A percentile compares a stretch with the other conserved stretches of the same genome.
Evolutionary conservation across 2,113 vertebrate species (phyloP).

Genomic region (Protobothrops mucrosquamatus): DNA sequence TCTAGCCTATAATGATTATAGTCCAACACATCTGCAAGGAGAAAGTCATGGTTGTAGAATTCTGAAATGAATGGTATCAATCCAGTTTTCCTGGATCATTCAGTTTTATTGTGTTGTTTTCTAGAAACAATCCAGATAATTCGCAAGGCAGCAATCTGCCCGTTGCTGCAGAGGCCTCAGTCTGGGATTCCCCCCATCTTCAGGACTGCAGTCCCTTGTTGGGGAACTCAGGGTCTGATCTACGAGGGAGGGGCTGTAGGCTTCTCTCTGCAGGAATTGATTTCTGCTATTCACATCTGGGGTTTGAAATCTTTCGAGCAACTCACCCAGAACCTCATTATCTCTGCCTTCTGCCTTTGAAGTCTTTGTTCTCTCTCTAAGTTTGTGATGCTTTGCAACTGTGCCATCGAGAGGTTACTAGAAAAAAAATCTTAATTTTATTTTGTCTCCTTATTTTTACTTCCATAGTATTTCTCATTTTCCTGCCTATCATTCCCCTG

Average conservation of each 20-base stretch:
- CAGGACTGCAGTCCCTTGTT: too few species aligned
- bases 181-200: too few species aligned
- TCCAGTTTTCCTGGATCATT: background rate
- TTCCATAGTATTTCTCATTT: background rate
- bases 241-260: too few species aligned
- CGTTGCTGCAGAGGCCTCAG: too few species aligned
- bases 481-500: background rate
- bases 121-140: background rate
- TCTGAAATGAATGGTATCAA: background rate
- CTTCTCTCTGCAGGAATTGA: too few species aligned
- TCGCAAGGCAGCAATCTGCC: background rate
- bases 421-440: background rate
- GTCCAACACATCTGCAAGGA: background rate
- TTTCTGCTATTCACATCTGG: too few species aligned
- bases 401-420: background rate
- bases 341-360: too few species aligned
- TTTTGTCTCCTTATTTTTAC: background rate
- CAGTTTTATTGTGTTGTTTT: background rate
- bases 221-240: too few species aligned
- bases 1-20: too few species aligned
- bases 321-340: too few species aligned
- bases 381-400: background rate
- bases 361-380: background rate
- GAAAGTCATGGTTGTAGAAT: background rate
- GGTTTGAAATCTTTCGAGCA: too few species aligned